Evolutionary conservation across 2,113 vertebrate genomes (phyloP), one percentile per base, ranked within the genome.

Genomic region (Azemiops feae): DNA sequence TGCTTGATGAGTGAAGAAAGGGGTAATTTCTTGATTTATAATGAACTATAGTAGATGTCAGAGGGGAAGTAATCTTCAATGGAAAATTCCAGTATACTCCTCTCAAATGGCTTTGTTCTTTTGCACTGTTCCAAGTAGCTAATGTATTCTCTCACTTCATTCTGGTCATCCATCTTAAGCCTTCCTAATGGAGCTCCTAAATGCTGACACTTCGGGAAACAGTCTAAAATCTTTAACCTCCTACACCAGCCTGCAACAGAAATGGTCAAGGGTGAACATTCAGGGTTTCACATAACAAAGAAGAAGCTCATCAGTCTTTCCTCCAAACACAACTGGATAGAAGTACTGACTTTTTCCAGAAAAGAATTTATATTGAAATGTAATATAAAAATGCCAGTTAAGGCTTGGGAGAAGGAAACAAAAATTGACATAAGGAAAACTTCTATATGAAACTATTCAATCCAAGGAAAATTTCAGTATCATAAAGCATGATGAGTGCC

Each of bases 211-310:
- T 95, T 94, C n/a, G 55, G 92, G 91, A 94, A 95, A 94, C 95
- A 0, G 0, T 95, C 94, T 95, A 94, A 96, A 96, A 85, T 95
- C 93, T 94, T 69, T 95, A 96, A 96, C 94, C 93, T 92, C 89
- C 18, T 90, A 89, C 52, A 90, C 0, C 0, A 91, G 94, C 94
- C 89, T 1, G 0, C 0, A 95, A 93, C 92, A 91, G 85, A 94
- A 96, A 95, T 89, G 92, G 95, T 93, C 94, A 96, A 95, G 95
- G 96, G 96, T 93, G 96, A 96, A 81, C 0, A 25, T 94, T 96
- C 45, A 95, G 95, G 95, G 95, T 95, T 95, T 96, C 92, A 93
- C 93, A 93, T 92, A 96, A 95, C 94, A 92, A 81, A 94, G 93
- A 94, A 88, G 81, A 43, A 87, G 81, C 95, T 97, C 94, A 97